These are phyloP conservation scores for Sebastiscus albofasciatus DNA, from an alignment of 2,797 vertebrate species.

Conservation along the genomic window DNA sequence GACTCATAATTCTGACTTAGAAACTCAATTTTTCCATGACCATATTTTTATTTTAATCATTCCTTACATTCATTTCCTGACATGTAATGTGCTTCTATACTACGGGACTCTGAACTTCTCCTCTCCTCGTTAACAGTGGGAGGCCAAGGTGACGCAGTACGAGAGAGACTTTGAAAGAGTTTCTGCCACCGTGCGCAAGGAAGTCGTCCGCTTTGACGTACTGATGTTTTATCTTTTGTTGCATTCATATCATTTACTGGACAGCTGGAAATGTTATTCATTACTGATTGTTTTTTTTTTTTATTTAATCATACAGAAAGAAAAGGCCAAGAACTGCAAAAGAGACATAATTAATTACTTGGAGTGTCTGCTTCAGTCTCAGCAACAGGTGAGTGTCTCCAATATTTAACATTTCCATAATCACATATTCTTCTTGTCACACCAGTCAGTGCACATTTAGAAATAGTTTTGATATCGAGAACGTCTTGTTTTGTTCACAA, in stretches of 20 bases:
- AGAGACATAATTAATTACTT: slow-evolving; percentile 91
- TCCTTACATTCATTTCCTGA: neutral
- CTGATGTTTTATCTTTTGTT: fast-evolving
- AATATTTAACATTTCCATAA: neutral
- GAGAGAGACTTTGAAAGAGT: slow-evolving; percentile 96
- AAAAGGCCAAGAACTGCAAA: slow-evolving; percentile 94
- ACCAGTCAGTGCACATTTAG: neutral
- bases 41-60: no score
- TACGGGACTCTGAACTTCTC: neutral
- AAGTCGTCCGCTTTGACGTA: slow-evolving; percentile 96
- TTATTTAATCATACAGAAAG: slow-evolving; percentile 84
- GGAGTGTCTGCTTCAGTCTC: slow-evolving; percentile 90
- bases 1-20: neutral
- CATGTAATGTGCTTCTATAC: neutral
- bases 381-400: slow-evolving; percentile 91
- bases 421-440: neutral
- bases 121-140: slow-evolving; percentile 85
- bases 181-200: slow-evolving; percentile 92
- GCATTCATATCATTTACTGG: neutral
- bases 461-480: neutral
- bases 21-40: neutral
- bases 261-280: neutral
- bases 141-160: slow-evolving; percentile 93
- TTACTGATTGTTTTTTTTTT: neutral
- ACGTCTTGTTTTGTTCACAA: no score